Base-by-base conservation (phyloP, 2,888 invertebrate species). In the Drosophila kanekoi region DNA sequence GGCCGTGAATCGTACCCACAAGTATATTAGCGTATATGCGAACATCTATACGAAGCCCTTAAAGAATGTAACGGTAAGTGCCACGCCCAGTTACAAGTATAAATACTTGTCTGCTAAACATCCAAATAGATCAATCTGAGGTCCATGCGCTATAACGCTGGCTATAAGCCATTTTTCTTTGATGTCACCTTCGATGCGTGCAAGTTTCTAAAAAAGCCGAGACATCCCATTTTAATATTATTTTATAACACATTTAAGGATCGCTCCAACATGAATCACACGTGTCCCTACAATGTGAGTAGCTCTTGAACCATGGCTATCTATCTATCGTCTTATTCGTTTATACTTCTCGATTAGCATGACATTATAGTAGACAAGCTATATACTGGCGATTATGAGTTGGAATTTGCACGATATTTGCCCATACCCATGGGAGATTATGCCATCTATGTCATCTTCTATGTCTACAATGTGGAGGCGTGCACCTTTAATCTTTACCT, bases 1-100 rank as follows among this genome's bases (percentile, higher is more conserved):
- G 52, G 79, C 81, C 0, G 65, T 75, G 0, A 80, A 81, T 49
- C 67, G 79, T 8, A 62, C 78, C 0, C 75, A 81, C 37, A 81
- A 81, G 23, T 79, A 79, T 23, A 3, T 81, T 0, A 51, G 32
- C 14, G 37, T 76, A 1, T 37, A 64, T 18, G 1, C 14, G 0
- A 59, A 72, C 33, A 0, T 62, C 4, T 52, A 28, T 3, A 4
- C 56, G 16, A 3, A 40, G 5, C 61, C 70, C 1, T 0, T 81
- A 2, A 10, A 33, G 1, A 57, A 72, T 33, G 1, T 54, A 3
- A 33, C 64, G 61, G 82, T 79, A 2, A 66, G 75, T 45, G n/a
- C 1, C 4, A 49, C 2, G 4, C 3, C 18, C 2, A 32, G 11
- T 4, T 2, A 2, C 28, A 28, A 28, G 28, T 8, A 28, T 28